A percentile compares a stretch with the other conserved stretches of the same genome.
Evolutionary conservation across 2,113 vertebrate species (phyloP).

Genomic region (Zeus faber): DNA sequence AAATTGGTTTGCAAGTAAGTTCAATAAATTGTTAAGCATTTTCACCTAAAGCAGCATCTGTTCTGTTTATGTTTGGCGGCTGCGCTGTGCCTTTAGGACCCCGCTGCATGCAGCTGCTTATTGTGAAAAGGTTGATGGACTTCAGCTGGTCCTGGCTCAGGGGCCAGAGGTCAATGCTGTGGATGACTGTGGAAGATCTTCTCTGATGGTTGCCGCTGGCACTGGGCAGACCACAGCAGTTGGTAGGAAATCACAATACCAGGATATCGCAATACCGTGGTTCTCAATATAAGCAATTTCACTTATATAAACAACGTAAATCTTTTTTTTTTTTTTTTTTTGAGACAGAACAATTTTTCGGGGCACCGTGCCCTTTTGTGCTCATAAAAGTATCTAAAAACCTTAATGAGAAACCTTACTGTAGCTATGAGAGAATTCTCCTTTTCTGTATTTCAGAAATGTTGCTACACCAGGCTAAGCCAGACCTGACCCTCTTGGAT

Average conservation of each 20-base stretch:
- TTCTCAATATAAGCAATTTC: no score
- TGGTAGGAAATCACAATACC: conserved; percentile 70
- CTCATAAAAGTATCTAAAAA: neutral
- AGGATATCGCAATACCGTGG: no score
- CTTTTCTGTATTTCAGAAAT: conserved; percentile 77
- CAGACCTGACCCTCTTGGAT: conserved; percentile 89
- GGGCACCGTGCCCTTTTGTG: no score
- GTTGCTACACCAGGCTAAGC: conserved; percentile 88
- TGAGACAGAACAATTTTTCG: no score
- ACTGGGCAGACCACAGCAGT: conserved; percentile 85
- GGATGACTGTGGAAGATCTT: conserved; percentile 83
- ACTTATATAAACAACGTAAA: no score
- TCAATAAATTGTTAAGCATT: no score
- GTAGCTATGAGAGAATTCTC: conserved; percentile 15
- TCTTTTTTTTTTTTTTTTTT: no score
- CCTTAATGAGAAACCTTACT: neutral
- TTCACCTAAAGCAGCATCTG: no score
- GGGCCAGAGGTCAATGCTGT: conserved; percentile 84
- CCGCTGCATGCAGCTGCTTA: conserved; percentile 94
- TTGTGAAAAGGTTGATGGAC: conserved; percentile 84
- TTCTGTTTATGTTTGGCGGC: neutral
- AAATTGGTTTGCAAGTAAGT: no score
- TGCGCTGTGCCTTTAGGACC: conserved; percentile 72
- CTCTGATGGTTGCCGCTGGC: conserved; percentile 92
- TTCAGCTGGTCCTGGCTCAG: conserved; percentile 89